Percentiles rank a stretch among this genome's conserved stretches.
Evolutionary conservation across 2,797 vertebrate species (phyloP).

Genomic region (Pangasius mekongensis): DNA sequence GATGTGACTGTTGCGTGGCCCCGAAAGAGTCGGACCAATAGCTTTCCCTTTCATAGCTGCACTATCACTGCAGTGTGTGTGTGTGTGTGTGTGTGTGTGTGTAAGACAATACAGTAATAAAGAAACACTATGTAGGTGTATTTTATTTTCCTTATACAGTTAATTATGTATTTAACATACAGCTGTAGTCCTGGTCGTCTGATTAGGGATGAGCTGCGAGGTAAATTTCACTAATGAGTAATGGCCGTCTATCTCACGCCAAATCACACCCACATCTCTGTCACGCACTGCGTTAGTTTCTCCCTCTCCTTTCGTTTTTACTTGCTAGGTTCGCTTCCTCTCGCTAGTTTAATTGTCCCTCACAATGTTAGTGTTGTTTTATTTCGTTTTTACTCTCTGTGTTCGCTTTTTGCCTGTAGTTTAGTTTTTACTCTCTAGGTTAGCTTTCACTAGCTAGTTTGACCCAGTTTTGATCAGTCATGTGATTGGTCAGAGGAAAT

Average conservation of each 20-base stretch:
- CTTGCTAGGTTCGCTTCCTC: background rate
- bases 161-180: background rate
- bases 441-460: background rate
- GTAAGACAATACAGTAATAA: background rate
- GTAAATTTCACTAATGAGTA: no score
- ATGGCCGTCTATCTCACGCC: no score
- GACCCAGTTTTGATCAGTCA: background rate
- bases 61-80: background rate
- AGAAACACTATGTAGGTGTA: background rate
- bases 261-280: no score
- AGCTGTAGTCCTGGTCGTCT: background rate
- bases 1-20: background rate
- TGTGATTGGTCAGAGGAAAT: background rate
- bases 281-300: background rate
- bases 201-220: no score
- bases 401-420: background rate
- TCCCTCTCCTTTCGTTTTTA: background rate
- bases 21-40: background rate
- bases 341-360: background rate
- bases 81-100: background rate
- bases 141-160: background rate
- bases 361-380: background rate
- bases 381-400: background rate
- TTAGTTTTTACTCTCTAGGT: background rate
- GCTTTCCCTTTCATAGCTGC: background rate